A percentile compares a stretch with the other conserved stretches of the same genome.
phyloP scores from a whole-genome alignment of 2,113 vertebrate genomes.

The Semnornis frantzii region DNA sequence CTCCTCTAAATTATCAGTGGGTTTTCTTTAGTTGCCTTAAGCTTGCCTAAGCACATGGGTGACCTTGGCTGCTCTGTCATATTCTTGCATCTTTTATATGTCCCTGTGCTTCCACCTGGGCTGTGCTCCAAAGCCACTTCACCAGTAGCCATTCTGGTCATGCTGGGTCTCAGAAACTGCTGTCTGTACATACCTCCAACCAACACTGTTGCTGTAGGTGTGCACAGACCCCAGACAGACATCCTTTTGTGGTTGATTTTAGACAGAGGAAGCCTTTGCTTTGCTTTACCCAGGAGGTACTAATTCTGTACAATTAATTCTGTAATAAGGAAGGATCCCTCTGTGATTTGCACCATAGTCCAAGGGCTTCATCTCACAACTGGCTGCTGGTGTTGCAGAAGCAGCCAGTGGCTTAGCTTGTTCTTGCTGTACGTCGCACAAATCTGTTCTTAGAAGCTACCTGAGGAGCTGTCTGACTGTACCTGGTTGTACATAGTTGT shows the following conservation, averaged over 20 bases:
- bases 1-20: slow-evolving; percentile 9
- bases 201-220: neutral
- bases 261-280: neutral
- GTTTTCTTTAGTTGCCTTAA: slow-evolving; percentile 53
- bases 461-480: neutral
- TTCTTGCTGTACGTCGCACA: neutral
- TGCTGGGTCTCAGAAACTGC: neutral
- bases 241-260: neutral
- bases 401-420: neutral
- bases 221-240: neutral
- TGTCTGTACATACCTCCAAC: neutral
- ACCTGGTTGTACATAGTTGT: neutral
- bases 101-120: neutral
- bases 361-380: neutral
- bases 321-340: neutral
- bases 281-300: neutral
- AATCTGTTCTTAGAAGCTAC: accelerated
- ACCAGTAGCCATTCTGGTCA: neutral
- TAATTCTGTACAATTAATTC: neutral
- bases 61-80: slow-evolving; percentile 6
- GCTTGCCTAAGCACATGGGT: neutral
- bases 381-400: neutral
- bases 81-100: neutral
- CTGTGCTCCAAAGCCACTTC: neutral
- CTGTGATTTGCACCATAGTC: neutral